phyloP scores from a whole-genome alignment of 92 coral and sea anemone genomes.

The Epizoanthus illoricatus region DNA sequence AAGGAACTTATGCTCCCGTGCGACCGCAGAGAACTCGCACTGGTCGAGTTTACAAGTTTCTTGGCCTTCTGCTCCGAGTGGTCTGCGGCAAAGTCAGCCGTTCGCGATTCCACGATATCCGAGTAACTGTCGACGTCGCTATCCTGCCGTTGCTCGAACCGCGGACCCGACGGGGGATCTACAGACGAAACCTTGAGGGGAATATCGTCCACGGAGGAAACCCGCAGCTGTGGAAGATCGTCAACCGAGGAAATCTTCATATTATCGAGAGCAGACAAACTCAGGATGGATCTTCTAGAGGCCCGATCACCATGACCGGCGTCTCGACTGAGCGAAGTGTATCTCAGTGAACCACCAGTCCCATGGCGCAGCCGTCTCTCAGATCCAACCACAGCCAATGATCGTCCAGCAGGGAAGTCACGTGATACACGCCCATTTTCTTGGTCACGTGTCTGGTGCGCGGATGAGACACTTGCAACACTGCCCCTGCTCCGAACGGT shows the following conservation, averaged over 20 bases:
- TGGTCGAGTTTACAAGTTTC: neutral
- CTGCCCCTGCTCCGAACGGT: conserved; percentile 46
- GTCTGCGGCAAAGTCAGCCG: conserved; percentile 3
- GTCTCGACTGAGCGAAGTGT: conserved; percentile 17
- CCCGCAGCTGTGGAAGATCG: conserved; percentile 47
- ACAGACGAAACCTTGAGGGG: conserved; percentile 38
- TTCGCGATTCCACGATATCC: conserved; percentile 64
- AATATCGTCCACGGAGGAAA: conserved; percentile 64
- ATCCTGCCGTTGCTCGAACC: conserved; percentile 11
- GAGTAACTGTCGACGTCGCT: conserved; percentile 83
- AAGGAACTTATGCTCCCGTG: conserved; percentile 66
- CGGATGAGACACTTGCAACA: conserved; percentile 22
- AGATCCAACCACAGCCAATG: conserved; percentile 37
- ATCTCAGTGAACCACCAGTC: conserved; percentile 27
- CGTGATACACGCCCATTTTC: conserved; percentile 27
- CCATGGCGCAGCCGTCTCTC: conserved; percentile 20
- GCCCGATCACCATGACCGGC: conserved; percentile 10
- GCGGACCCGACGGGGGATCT: conserved; percentile 42
- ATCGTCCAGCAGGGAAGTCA: conserved; percentile 24
- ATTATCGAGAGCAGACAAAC: conserved; percentile 36
- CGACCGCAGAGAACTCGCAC: conserved; percentile 33
- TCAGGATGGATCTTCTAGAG: conserved; percentile 29
- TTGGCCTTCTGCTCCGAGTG: conserved; percentile 3
- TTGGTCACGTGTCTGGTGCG: conserved; percentile 13
- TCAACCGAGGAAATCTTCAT: conserved; percentile 60